Conservation (phyloP, 2,888 invertebrate genomes). For the Aporophyla lueneburgensis region DNA sequence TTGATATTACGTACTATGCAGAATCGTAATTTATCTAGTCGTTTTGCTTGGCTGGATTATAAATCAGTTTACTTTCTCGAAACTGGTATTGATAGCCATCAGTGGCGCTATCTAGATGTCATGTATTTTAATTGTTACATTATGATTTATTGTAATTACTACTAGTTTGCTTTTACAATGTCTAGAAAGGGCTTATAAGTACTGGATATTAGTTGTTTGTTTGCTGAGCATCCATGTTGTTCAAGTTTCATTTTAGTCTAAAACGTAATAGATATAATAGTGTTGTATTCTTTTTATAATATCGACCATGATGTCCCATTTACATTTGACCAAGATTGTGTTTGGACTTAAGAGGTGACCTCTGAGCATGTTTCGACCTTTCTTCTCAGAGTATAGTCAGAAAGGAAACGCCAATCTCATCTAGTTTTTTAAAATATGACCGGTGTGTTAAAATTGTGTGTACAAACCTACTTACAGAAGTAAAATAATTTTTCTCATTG, state of each 20-base stretch:
- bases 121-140: slow-evolving; percentile 60
- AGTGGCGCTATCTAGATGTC: slow-evolving; percentile 29
- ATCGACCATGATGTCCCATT: not conserved
- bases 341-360: too few relatives aligned
- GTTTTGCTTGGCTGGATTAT: slow-evolving; percentile 47
- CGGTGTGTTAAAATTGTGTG: too few relatives aligned
- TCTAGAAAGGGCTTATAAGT: slow-evolving; percentile 5
- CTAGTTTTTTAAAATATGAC: too few relatives aligned
- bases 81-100: slow-evolving; percentile 50
- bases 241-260: slow-evolving; percentile 5
- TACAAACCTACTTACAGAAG: too few relatives aligned
- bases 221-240: not conserved
- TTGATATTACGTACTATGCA: slow-evolving; percentile 46
- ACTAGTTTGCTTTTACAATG: not conserved
- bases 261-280: not conserved
- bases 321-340: too few relatives aligned
- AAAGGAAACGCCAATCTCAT: too few relatives aligned
- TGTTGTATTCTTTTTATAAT: not conserved
- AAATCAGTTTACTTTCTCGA: slow-evolving; percentile 57
- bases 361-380: too few relatives aligned
- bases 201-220: not conserved
- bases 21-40: slow-evolving; percentile 44
- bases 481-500: not conserved
- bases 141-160: slow-evolving; percentile 28
- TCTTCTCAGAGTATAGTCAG: too few relatives aligned